Percentiles rank a stretch among this genome's conserved stretches.
Conservation (phyloP, 2,888 invertebrate genomes). For the Deroplatys truncata region DNA sequence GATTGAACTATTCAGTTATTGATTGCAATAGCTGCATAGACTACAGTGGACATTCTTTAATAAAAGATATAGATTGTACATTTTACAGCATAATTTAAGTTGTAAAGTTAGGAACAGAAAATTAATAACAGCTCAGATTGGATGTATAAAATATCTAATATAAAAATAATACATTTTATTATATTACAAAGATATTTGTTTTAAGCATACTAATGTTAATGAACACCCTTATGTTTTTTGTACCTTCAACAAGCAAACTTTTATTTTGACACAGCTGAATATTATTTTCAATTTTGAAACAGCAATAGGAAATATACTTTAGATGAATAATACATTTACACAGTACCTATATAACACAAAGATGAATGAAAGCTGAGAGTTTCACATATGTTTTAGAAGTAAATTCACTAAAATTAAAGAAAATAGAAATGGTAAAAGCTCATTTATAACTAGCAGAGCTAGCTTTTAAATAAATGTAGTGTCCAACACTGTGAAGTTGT, state of each 20-base stretch:
- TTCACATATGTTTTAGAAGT: too few relatives aligned
- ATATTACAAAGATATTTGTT: neutral
- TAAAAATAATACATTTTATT: neutral
- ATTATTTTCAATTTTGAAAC: too few relatives aligned
- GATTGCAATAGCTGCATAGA: neutral
- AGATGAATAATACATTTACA: too few relatives aligned
- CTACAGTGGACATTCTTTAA: neutral
- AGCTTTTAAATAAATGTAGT: too few relatives aligned
- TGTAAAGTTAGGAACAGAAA: neutral
- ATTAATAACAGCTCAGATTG: neutral
- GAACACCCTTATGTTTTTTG: neutral
- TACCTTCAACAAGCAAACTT: neutral
- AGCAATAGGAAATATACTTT: too few relatives aligned
- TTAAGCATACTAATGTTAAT: neutral
- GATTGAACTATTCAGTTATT: neutral
- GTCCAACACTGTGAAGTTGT: too few relatives aligned
- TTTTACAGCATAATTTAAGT: neutral
- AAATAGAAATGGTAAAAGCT: too few relatives aligned
- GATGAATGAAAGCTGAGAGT: too few relatives aligned
- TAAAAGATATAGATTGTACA: neutral
- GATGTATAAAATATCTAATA: neutral
- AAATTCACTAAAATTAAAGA: too few relatives aligned
- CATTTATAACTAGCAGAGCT: too few relatives aligned
- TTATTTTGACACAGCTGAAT: too few relatives aligned
- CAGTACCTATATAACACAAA: too few relatives aligned